Percentiles rank a stretch among this genome's conserved stretches.
Conservation (phyloP, 2,888 invertebrate species). For the Antheraea yamamai region DNA sequence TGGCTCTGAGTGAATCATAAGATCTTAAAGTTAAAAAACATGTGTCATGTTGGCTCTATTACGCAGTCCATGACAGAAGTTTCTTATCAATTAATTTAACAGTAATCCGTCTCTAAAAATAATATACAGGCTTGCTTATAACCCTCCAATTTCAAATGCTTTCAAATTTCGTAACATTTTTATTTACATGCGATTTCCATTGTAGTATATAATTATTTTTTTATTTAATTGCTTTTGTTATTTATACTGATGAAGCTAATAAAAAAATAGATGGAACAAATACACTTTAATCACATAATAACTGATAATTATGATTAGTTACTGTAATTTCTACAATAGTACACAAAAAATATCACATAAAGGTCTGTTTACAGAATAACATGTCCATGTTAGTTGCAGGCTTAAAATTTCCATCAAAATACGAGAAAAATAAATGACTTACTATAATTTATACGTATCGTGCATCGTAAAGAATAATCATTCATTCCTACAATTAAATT, state of each 20-base stretch:
- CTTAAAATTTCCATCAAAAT: neutral
- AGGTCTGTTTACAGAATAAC: neutral
- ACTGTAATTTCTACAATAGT: too few species aligned
- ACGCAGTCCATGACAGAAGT: slow-evolving; percentile 15
- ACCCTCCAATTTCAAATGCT: neutral
- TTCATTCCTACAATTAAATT: neutral
- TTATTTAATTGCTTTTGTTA: too few species aligned
- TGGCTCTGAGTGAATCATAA: slow-evolving; percentile 11
- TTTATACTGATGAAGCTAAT: too few species aligned
- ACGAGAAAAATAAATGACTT: neutral
- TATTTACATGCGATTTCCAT: too few species aligned
- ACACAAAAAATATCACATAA: neutral
- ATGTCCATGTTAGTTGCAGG: neutral
- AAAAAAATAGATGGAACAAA: too few species aligned
- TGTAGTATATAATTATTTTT: too few species aligned
- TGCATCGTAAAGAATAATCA: neutral
- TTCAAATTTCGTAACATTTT: too few species aligned
- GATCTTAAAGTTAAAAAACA: slow-evolving; percentile 19
- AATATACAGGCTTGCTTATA: too few species aligned
- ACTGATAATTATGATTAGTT: too few species aligned
- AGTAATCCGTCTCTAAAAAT: neutral
- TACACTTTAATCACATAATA: too few species aligned
- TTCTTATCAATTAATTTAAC: neutral
- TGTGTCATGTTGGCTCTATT: slow-evolving; percentile 17
- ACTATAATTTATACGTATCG: neutral